Conservation (phyloP, 2,113 vertebrate species). For the Syrrhaptes paradoxus region DNA sequence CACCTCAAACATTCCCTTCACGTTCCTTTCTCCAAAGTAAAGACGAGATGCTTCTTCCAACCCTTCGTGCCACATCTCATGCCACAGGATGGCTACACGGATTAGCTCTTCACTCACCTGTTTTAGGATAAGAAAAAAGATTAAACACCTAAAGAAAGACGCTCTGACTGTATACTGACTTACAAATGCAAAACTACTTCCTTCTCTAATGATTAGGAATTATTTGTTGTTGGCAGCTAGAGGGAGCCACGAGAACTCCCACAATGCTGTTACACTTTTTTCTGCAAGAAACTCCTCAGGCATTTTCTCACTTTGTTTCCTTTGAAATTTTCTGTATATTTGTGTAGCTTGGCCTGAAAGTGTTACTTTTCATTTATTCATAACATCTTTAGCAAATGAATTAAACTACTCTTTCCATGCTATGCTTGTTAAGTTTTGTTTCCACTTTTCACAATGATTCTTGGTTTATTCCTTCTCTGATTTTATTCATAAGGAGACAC, state of each 20-base stretch:
- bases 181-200: background rate
- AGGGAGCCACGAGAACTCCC: background rate
- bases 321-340: background rate
- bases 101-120: slow-evolving; percentile 99
- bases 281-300: background rate
- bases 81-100: slow-evolving; percentile 97
- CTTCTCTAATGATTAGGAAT: background rate
- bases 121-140: background rate
- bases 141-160: rapidly evolving
- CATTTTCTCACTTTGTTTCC: background rate
- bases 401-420: background rate
- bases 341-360: background rate
- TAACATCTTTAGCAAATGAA: background rate
- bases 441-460: background rate
- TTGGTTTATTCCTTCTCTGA: background rate
- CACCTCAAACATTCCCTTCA: slow-evolving; percentile 99
- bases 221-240: background rate
- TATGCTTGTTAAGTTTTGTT: background rate
- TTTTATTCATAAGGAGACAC: background rate
- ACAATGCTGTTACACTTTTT: background rate
- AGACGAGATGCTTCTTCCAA: slow-evolving; percentile 95
- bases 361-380: background rate
- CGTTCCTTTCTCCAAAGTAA: slow-evolving; percentile 97
- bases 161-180: background rate
- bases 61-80: slow-evolving; percentile 99